Base-by-base conservation (phyloP, 2,888 invertebrate genomes). In the Agrilus cyanescens region DNA sequence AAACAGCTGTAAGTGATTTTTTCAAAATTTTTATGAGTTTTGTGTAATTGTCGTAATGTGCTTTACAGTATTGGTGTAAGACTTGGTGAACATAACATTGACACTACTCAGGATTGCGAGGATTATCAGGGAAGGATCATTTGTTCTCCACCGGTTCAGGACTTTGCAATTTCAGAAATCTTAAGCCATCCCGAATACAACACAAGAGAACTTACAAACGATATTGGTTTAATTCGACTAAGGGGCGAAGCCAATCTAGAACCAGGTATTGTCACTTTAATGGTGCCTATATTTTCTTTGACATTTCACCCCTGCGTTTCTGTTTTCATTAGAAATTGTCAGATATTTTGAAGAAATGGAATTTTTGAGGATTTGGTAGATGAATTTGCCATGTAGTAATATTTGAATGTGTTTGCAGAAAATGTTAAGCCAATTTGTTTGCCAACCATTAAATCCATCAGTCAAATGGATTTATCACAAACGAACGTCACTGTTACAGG, bases 401-500 rank as follows among this genome's bases (percentile, higher is more conserved):
- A 33, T 14, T 33, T 15, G 2, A 3, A 12, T 33, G 10, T 15
- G 7, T 2, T 14, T 15, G 14, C 66, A 57, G 58, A 51, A 31
- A 71, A 59, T 41, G 66, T 63, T 2, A 61, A 60, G 45, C 68
- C 73, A 4, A 64, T 73, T 46, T 73, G 73, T 50, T 46, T 73
- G 38, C 73, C 73, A 3, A 45, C 57, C 5, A 51, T 58, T n/a
- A 63, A 59, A n/a, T 30, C 46, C 8, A 40, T 51, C 12, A 47
- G 59, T 33, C 56, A 54, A 12, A 62, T 60, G 37, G 59, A 65
- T 36, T 69, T 74, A 12, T 66, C 67, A 7, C 70, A 70, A 4
- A 62, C 62, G 49, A 66, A 69, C 52, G 74, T 75, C 50, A 71
- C 75, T 37, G 81, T 82, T 1, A 80, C 82, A 4, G 86, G 85